Evolutionary conservation across 2,888 invertebrate species (phyloP), one percentile per base, ranked within the genome.

Genomic region (Ceriagrion tenellum): DNA sequence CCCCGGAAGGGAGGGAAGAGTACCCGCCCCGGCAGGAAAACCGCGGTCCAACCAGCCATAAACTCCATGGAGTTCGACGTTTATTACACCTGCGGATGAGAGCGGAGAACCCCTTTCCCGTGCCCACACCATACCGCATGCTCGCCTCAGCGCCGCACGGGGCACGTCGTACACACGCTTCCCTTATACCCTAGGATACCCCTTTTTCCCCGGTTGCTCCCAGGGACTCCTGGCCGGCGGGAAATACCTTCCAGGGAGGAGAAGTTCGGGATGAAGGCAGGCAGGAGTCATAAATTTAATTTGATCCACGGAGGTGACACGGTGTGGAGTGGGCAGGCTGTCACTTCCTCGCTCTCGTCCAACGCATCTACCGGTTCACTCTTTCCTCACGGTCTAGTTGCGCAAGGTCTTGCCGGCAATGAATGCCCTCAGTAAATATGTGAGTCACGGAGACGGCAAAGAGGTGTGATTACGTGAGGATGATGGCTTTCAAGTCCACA

Each of bases 21-120:
- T 4, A 8, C 47, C 47, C 47, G 8, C 59, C 55, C 88, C 40
- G 23, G 55, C 40, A 55, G 69, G 69, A 26, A 81, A 81, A 81
- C 81, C 47, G 47, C 89, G 55, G 55, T 55, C 89, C 47, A 89
- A 47, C 89, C 89, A 55, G 89, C 89, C 55, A 55, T 89, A 89
- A 89, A 89, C 47, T 89, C 89, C 89, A 89, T 89, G 55, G 47
- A 55, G 89, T 89, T 89, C 89, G 89, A 89, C 89, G 89, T 89
- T 89, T 89, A 89, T 89, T 89, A 55, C 89, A 55, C 89, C n/a
- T 89, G 47, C 55, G 89, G 89, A 89, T 89, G 89, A 89, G 89
- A 89, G 55, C 81, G 35, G 81, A 81, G n/a, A 81, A 30, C 81
- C 81, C 81, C n/a, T 81, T 35, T n/a, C 81, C 0, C 12, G 81